phyloP scores from a whole-genome alignment of 1,140 invertebrate species.

The Cotesia chilonis region DNA sequence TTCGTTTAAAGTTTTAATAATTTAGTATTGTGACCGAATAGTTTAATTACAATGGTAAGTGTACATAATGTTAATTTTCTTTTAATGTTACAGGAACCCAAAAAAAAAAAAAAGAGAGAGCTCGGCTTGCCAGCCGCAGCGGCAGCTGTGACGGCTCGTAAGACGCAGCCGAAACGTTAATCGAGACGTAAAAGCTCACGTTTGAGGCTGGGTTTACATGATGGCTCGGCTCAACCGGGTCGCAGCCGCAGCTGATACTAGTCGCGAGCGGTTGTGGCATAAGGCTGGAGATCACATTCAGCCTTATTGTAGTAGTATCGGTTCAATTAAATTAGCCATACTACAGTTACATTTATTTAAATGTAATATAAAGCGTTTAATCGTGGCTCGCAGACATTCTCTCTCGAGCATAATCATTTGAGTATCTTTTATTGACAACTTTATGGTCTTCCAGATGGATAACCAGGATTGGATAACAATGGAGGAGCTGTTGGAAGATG shows the following conservation, averaged over 20 bases:
- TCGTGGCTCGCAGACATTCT: too few species aligned
- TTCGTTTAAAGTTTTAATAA: neutral
- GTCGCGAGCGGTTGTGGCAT: too few species aligned
- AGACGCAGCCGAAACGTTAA: neutral
- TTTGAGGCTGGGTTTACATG: too few species aligned
- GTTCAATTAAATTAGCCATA: too few species aligned
- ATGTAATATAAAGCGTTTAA: too few species aligned
- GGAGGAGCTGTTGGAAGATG: slow-evolving; percentile 14
- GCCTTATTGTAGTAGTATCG: too few species aligned
- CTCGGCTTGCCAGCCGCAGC: slow-evolving; percentile 1
- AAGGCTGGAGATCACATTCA: too few species aligned
- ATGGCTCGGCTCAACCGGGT: too few species aligned
- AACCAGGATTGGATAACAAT: neutral
- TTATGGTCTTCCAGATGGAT: neutral
- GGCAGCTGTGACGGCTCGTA: neutral
- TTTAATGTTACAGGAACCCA: neutral
- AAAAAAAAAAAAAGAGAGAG: neutral
- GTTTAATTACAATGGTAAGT: neutral
- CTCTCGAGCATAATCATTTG: too few species aligned
- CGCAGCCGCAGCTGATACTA: too few species aligned
- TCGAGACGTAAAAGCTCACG: neutral
- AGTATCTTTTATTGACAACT: too few species aligned
- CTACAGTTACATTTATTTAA: too few species aligned
- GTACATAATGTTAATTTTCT: neutral
- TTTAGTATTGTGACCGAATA: neutral